A percentile compares a stretch with the other conserved stretches of the same genome.
phyloP scores from a whole-genome alignment of 2,888 invertebrate genomes.

The Diaperis boleti region DNA sequence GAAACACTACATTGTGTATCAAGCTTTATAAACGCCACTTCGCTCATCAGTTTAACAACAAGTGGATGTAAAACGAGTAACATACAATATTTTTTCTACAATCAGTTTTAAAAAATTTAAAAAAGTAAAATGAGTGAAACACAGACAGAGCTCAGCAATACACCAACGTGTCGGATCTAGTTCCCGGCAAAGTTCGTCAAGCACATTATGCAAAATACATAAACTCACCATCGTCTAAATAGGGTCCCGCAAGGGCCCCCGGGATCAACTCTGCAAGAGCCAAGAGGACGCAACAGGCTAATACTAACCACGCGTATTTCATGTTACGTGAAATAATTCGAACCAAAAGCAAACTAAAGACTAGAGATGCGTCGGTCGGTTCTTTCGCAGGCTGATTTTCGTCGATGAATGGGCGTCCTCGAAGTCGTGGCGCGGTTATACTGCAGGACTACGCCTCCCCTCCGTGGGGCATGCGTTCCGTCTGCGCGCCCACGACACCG shows the following conservation, averaged over 20 bases:
- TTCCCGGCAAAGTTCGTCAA: too few species aligned
- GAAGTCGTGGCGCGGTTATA: constrained; percentile 59
- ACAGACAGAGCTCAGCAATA: too few species aligned
- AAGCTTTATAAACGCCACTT: too few species aligned
- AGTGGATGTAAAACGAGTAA: too few species aligned
- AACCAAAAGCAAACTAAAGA: constrained; percentile 50
- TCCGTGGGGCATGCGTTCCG: constrained; percentile 53
- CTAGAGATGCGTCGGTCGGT: too few species aligned
- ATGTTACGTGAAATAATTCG: constrained; percentile 56
- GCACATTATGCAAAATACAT: too few species aligned
- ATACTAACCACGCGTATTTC: constrained; percentile 62
- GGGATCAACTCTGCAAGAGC: constrained; percentile 58
- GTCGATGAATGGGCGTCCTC: constrained; percentile 56
- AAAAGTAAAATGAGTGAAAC: too few species aligned
- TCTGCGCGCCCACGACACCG: constrained; percentile 52
- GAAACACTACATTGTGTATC: too few species aligned
- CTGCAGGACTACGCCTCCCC: constrained; percentile 58
- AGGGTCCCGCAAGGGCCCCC: constrained; percentile 58
- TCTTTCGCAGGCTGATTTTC: constrained; percentile 53
- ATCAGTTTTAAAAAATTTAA: too few species aligned
- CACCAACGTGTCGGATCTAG: too few species aligned
- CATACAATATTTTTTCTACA: too few species aligned
- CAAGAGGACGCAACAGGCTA: constrained; percentile 61
- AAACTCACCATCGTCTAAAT: constrained; percentile 63
- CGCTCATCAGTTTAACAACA: too few species aligned